Percentiles rank a stretch among this genome's conserved stretches.
Evolutionary conservation across 2,797 vertebrate genomes (phyloP).

Genomic region (Chromobotia macracanthus): DNA sequence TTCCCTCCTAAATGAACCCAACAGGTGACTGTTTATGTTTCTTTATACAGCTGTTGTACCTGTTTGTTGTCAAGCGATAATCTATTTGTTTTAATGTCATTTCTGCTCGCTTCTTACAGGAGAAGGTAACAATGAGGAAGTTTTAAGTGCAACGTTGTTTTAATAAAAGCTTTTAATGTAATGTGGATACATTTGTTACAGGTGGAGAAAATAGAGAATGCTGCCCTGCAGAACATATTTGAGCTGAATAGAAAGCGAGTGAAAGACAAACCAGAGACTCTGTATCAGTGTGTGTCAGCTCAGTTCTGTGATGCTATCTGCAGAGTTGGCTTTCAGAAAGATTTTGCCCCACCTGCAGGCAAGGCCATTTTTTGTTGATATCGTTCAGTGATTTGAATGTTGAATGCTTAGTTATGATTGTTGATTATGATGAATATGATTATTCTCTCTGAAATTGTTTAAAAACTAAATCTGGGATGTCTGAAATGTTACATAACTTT

Average conservation of each 20-base stretch:
- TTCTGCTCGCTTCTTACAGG: no score
- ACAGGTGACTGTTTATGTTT: no score
- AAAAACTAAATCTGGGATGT: no score
- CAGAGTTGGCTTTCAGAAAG: slow-evolving; percentile 82
- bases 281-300: slow-evolving; percentile 81
- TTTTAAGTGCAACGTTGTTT: background rate
- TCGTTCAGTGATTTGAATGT: no score
- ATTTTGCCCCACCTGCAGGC: slow-evolving; percentile 79
- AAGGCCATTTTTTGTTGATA: slow-evolving; percentile 40
- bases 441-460: no score
- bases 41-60: no score
- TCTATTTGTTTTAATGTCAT: no score
- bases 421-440: no score
- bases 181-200: slow-evolving; percentile 61
- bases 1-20: no score
- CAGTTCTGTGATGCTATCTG: slow-evolving; percentile 81
- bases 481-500: no score
- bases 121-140: background rate
- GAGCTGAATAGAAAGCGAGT: slow-evolving; percentile 68
- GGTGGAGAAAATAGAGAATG: slow-evolving; percentile 82
- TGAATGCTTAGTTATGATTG: no score
- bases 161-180: slow-evolving; percentile 7
- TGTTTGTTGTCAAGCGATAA: no score
- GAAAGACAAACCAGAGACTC: background rate
- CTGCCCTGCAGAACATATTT: slow-evolving; percentile 71